Evolutionary conservation across 1,140 invertebrate genomes (phyloP), one percentile per base, ranked within the genome.

Genomic region (Nasonia giraulti): DNA sequence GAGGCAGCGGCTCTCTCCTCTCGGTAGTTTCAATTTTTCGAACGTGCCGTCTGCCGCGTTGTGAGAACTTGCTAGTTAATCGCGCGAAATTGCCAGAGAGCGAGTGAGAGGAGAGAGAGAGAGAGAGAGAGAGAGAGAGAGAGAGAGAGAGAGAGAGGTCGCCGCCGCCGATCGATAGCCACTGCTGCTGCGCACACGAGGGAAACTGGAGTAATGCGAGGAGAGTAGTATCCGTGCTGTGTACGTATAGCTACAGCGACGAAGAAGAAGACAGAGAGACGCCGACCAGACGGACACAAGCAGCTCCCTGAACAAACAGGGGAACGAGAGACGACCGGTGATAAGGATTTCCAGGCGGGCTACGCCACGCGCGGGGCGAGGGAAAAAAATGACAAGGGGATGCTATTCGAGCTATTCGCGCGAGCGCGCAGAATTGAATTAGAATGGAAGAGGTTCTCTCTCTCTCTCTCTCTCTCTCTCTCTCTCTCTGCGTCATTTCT

Each of bases 21-120:
- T 11, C n/a, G 77, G 77, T 37, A 79, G 77, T 79, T 79, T 79
- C n/a, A 79, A 55, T 79, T 79, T 79, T 79, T 79, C 77, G 77
- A 79, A 79, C 77, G 77, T 79, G 77, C 77, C 77, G 77, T 79
- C 77, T 79, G 77, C 77, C 55, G 55, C 50, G 77, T 66, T 31
- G 77, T 31, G 77, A 31, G 14, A 79, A 66, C 77, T 66, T 33
- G 50, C 77, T 79, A 79, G 50, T 79, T 79, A 79, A 79, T 79
- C 77, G 77, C 77, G 31, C 77, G 31, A 79, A 79, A 79, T 79
- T 79, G 77, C 55, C 55, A 66, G 77, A 75, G 73, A 75, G 11
- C 27, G 27, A 27, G 27, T 27, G 27, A 27, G 27, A 27, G 27
- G 2, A 14, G 73, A 40, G 37, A 17, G 69, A 73, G 69, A 33